phyloP scores from a whole-genome alignment of 2,113 vertebrate genomes.

The Seriola aureovittata region DNA sequence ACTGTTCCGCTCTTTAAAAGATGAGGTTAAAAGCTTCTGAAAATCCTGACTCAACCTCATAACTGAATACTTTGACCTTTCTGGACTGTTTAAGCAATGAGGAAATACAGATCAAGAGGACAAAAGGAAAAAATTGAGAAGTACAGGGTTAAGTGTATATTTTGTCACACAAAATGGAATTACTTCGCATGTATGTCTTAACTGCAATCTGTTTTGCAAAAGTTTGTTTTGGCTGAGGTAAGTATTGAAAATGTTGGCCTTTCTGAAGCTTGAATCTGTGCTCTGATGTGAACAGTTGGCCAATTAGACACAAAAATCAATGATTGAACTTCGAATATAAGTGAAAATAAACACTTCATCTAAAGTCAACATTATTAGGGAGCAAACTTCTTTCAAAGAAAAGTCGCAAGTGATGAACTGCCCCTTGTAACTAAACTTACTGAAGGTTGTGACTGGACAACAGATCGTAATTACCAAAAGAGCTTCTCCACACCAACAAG shows the following conservation, averaged over 20 bases:
- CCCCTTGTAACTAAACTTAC: background rate
- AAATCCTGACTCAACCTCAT: slow-evolving; percentile 44
- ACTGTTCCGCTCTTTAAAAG: slow-evolving; percentile 34
- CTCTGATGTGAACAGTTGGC: slow-evolving; percentile 26
- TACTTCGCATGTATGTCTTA: no score
- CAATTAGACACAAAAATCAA: slow-evolving; percentile 24
- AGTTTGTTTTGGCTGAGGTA: background rate
- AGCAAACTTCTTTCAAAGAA: background rate
- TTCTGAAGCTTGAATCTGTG: background rate
- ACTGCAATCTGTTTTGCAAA: background rate
- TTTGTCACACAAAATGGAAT: no score
- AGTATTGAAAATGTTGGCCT: background rate
- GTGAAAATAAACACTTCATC: slow-evolving; percentile 2
- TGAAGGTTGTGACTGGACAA: slow-evolving; percentile 34
- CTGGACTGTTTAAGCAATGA: background rate
- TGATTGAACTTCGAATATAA: background rate
- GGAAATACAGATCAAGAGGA: slow-evolving; percentile 4
- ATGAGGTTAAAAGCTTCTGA: slow-evolving; percentile 52
- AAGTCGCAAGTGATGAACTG: slow-evolving; percentile 1
- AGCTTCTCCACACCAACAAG: slow-evolving; percentile 18
- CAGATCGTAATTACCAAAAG: slow-evolving; percentile 39
- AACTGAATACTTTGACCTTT: slow-evolving; percentile 53
- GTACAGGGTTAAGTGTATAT: no score
- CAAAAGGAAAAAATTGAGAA: background rate
- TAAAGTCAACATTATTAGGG: background rate